phyloP scores from a whole-genome alignment of 1,140 invertebrate genomes.

The Lepidurus apus region DNA sequence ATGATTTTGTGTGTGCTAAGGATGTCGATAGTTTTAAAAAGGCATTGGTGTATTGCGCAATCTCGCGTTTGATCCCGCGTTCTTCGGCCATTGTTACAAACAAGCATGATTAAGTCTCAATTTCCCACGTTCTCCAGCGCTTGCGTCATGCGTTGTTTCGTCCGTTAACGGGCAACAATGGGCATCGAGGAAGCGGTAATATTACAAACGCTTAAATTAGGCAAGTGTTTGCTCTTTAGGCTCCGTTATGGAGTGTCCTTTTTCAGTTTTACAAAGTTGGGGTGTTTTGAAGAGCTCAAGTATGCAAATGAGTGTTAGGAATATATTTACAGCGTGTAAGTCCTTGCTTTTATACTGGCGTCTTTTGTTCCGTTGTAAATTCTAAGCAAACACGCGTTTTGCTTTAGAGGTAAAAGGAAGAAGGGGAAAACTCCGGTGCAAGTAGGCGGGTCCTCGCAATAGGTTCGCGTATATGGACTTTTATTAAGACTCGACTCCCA shows the following conservation, averaged over 20 bases:
- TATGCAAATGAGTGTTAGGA: neutral
- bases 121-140: too few relatives aligned
- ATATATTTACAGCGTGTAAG: neutral
- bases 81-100: neutral
- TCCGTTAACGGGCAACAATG: too few relatives aligned
- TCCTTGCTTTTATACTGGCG: neutral
- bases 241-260: too few relatives aligned
- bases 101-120: too few relatives aligned
- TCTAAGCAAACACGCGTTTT: neutral
- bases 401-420: neutral
- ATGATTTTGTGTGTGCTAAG: neutral
- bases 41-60: neutral
- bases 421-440: neutral
- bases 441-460: neutral
- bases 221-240: too few relatives aligned
- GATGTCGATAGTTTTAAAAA: neutral
- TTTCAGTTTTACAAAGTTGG: neutral
- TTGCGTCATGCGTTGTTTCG: too few relatives aligned
- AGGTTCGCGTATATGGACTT: neutral
- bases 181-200: too few relatives aligned
- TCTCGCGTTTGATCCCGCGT: neutral
- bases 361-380: slow-evolving; percentile 16
- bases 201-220: too few relatives aligned
- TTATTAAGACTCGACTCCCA: neutral
- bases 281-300: neutral